Conservation (phyloP, 2,888 invertebrate species). For the Spilarctia lutea region DNA sequence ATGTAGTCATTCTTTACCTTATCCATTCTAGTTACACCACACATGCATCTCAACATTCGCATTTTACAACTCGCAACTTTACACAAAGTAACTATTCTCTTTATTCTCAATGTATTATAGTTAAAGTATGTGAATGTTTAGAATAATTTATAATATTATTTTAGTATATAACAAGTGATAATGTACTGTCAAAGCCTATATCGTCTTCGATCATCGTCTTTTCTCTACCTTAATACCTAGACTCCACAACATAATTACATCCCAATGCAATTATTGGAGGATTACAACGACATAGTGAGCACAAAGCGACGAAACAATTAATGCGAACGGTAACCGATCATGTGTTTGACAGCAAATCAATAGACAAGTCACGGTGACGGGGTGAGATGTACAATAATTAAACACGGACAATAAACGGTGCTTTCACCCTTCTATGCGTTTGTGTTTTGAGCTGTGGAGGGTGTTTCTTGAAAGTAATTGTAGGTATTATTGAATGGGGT, state of each 20-base stretch:
- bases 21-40: too few species aligned
- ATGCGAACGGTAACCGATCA: constrained; percentile 49
- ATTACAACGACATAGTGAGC: constrained; percentile 36
- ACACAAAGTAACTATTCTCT: too few species aligned
- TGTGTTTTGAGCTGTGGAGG: not conserved
- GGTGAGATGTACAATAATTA: constrained; percentile 36
- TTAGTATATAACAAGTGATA: not conserved
- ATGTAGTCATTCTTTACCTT: too few species aligned
- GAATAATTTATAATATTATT: too few species aligned
- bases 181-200: not conserved
- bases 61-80: too few species aligned
- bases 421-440: constrained; percentile 21
- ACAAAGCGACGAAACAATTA: constrained; percentile 50
- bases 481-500: not conserved
- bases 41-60: too few species aligned
- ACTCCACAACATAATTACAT: constrained; percentile 23
- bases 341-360: constrained; percentile 58
- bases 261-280: constrained; percentile 46
- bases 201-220: not conserved
- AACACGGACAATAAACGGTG: constrained; percentile 36
- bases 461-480: not conserved
- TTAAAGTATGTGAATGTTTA: too few species aligned
- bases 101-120: too few species aligned
- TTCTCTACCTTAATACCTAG: not conserved
- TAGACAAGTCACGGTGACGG: constrained; percentile 40